phyloP scores from a whole-genome alignment of 1,140 invertebrate species.

The Drosophila pandora region DNA sequence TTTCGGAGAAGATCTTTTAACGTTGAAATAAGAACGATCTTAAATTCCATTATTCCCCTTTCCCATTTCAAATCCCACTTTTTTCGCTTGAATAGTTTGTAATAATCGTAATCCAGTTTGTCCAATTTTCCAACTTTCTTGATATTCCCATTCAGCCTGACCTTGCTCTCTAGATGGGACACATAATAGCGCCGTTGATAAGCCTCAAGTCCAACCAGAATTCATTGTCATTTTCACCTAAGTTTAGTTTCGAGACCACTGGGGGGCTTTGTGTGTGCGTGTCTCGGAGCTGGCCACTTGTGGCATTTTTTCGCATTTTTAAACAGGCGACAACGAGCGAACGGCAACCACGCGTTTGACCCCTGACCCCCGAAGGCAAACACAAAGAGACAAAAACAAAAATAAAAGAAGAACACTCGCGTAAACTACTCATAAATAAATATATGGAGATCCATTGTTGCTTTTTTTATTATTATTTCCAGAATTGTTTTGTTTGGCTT shows the following conservation, averaged over 20 bases:
- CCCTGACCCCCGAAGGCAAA: conserved; percentile 25
- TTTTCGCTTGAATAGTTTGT: no score
- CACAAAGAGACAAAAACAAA: conserved; percentile 1
- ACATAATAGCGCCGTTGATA: conserved; percentile 28
- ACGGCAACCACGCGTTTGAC: conserved; percentile 72
- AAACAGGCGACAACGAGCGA: conserved; percentile 39
- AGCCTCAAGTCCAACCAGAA: conserved; percentile 39
- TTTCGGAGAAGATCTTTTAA: not conserved
- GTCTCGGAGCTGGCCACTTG: conserved; percentile 58
- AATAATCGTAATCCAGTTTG: not conserved
- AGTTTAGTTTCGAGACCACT: conserved; percentile 13
- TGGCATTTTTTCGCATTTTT: conserved; percentile 75
- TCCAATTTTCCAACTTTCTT: not conserved
- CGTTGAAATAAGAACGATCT: no score
- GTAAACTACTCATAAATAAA: conserved; percentile 78
- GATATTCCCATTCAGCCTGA: conserved; percentile 1
- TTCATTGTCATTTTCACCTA: conserved; percentile 65
- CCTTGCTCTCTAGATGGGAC: conserved; percentile 28
- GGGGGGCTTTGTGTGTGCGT: conserved; percentile 6
- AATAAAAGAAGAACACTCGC: conserved; percentile 19
- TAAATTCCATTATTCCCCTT: not conserved
- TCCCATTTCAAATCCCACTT: not conserved
- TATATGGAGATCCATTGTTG: conserved; percentile 57
- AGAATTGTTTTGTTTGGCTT: conserved; percentile 72
- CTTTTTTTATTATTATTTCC: conserved; percentile 7